Conservation (phyloP, 2,888 invertebrate genomes). For the Ophion ventricosus region DNA sequence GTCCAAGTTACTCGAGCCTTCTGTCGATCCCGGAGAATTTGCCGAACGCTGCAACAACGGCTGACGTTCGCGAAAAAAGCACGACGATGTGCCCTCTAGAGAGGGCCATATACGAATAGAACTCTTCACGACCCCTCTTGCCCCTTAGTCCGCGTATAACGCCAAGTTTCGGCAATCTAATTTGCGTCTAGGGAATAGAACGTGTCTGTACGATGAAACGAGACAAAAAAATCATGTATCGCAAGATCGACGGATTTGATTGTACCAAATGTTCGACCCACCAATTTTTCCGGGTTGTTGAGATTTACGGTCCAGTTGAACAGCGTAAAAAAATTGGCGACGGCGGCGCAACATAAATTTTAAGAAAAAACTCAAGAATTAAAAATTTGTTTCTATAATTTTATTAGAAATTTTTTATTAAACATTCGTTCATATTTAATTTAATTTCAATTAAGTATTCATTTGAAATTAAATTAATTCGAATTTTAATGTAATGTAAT, state of each 20-base stretch:
- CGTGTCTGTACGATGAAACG: conserved; percentile 15
- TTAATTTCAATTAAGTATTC: too few relatives aligned
- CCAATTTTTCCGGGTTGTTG: not conserved
- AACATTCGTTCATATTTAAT: too few relatives aligned
- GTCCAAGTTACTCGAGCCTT: conserved; percentile 35
- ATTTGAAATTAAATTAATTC: too few relatives aligned
- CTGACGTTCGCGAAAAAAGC: conserved; percentile 80
- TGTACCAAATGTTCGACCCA: not conserved
- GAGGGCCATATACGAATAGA: conserved; percentile 27
- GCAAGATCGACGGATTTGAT: not conserved
- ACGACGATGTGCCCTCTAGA: conserved; percentile 58
- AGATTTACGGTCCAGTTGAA: not conserved
- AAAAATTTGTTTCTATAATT: not conserved
- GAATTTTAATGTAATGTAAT: too few relatives aligned
- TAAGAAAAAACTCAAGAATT: not conserved
- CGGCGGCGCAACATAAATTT: not conserved
- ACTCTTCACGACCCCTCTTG: not conserved
- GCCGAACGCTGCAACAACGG: conserved; percentile 68
- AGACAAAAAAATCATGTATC: conserved; percentile 14
- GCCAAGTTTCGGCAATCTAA: conserved; percentile 74
- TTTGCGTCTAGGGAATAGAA: conserved; percentile 66
- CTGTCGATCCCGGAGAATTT: conserved; percentile 19
- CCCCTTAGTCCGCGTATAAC: conserved; percentile 41
- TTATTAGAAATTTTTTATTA: too few relatives aligned
- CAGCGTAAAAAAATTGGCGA: not conserved